Percentiles rank a stretch among this genome's conserved stretches.
These are phyloP conservation scores for Yponomeuta plumbellus DNA, from an alignment of 2,888 invertebrate genomes.

Conservation along the genomic window DNA sequence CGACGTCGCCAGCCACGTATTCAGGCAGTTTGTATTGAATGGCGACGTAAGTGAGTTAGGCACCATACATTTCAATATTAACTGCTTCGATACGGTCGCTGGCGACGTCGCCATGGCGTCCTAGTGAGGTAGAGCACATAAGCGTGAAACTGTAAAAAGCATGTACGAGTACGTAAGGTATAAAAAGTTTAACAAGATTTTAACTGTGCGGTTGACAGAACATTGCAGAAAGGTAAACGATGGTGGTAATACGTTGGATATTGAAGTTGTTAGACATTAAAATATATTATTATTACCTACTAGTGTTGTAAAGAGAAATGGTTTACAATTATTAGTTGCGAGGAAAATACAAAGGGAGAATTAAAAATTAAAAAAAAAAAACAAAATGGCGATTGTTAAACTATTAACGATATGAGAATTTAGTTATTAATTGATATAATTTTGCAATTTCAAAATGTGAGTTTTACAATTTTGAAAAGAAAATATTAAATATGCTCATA, in stretches of 20 bases:
- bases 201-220: not conserved
- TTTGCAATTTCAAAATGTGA: conserved; percentile 77
- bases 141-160: conserved; percentile 63
- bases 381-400: conserved; percentile 74
- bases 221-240: conserved; percentile 37
- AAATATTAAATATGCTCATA: conserved; percentile 77
- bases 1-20: too few species aligned
- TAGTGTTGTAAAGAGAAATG: conserved; percentile 70
- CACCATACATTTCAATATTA: too few species aligned
- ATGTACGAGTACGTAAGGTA: conserved; percentile 56
- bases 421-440: conserved; percentile 58
- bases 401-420: conserved; percentile 72
- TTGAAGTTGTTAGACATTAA: conserved; percentile 74
- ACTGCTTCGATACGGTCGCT: too few species aligned
- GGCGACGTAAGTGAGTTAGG: too few species aligned
- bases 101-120: too few species aligned
- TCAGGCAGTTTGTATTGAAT: too few species aligned
- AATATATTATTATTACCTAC: conserved; percentile 66
- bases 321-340: conserved; percentile 73
- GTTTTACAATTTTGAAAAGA: conserved; percentile 77
- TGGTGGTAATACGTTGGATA: conserved; percentile 64
- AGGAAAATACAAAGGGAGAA: conserved; percentile 55
- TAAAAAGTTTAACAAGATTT: not conserved
- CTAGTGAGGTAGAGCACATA: too few species aligned
- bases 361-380: conserved; percentile 33